Evolutionary conservation across 1,140 invertebrate species (phyloP), one percentile per base, ranked within the genome.

Genomic region (Cydia splendana): DNA sequence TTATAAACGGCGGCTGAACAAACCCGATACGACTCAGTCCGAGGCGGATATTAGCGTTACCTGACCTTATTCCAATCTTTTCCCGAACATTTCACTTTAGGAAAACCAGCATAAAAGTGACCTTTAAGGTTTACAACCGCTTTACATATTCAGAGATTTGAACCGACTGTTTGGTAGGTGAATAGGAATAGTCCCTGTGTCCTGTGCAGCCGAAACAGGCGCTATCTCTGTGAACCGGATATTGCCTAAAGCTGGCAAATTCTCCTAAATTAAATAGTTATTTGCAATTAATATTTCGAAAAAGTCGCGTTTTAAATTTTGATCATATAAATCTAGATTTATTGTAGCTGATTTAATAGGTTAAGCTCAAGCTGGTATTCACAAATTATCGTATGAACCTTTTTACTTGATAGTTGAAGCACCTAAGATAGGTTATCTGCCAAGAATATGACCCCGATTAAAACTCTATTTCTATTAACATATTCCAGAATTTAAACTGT

Each of bases 41-140:
- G 67, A 42, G 34, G 67, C 67, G 34, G 67, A 71, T 71, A 38
- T 67, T 34, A 67, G 65, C 65, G 5, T 34, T 67, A 42, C 67
- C 34, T 38, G 30, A 7, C n/a, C 18, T 62, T 62, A 7, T 62
- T 62, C 57, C 20, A 62, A 24, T 18, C 45, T 15, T 18, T 57
- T n/a, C 7, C 53, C 53, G n/a, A 57, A 13, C 20, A 62, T 24
- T 24, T 24, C 6, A 20, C 20, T 12, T 24, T 9, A n/a, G 20
- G 3, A 42, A 53, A 53, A 53, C 20, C 57, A 62, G 3, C 6
- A 62, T 62, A 24, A 62, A 12, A 1, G 10, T 10, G 7, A 10
- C 57, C 20, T 57, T 18, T 18, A 57, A 24, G 2, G 57, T 10
- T 10, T 24, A 62, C 10, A 24, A 24, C 20, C 9, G 20, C 57